These are phyloP conservation scores for Ptychochromis oligacanthus DNA, from an alignment of 2,113 vertebrate species.

Conservation along the genomic window DNA sequence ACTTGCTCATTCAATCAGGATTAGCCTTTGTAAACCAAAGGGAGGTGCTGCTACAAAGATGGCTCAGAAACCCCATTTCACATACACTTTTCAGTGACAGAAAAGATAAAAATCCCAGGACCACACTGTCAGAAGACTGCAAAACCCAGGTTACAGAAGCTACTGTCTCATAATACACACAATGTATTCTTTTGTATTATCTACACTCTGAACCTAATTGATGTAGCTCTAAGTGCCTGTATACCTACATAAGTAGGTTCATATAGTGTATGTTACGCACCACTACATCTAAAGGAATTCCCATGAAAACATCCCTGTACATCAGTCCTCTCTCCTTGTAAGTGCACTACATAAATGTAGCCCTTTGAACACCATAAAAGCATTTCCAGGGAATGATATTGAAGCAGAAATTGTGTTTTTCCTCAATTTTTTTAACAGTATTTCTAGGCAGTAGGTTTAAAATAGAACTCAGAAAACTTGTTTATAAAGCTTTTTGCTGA, in stretches of 20 bases:
- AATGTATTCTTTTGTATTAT: neutral
- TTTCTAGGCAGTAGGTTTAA: neutral
- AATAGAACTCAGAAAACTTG: neutral
- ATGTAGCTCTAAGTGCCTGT: neutral
- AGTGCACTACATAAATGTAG: neutral
- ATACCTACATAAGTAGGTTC: neutral
- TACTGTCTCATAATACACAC: neutral
- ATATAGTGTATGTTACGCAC: neutral
- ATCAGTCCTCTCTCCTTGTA: neutral
- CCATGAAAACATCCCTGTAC: neutral
- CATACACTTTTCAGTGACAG: neutral
- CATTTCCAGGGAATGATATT: neutral
- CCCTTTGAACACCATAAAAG: neutral
- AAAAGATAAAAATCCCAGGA: slow-evolving; percentile 2
- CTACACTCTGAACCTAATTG: neutral
- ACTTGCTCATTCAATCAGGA: slow-evolving; percentile 34
- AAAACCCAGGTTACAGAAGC: neutral
- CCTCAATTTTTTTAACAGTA: neutral
- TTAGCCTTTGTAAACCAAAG: slow-evolving; percentile 24
- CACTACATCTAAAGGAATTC: neutral
- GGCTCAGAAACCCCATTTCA: neutral
- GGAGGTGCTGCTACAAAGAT: neutral
- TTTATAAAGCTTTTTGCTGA: neutral
- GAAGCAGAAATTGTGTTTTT: neutral
- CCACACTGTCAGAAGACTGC: neutral